Evolutionary conservation across 2,797 vertebrate genomes (phyloP).

Genomic region (Tenualosa ilisha): DNA sequence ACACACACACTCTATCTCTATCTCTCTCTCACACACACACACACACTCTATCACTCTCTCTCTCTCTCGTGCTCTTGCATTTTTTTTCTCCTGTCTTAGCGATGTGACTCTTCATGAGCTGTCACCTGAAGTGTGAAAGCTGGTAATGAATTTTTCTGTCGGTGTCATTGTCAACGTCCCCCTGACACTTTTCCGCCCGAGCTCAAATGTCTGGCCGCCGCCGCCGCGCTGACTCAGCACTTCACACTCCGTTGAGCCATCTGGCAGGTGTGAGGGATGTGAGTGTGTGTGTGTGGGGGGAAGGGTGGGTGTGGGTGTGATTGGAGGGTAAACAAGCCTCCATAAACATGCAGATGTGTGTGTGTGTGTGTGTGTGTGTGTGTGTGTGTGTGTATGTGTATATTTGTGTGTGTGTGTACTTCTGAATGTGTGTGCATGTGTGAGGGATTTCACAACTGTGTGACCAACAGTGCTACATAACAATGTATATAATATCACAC

Average conservation of each 20-base stretch:
- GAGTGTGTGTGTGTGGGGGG: not conserved
- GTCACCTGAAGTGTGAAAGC: not conserved
- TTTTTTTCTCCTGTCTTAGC: not conserved
- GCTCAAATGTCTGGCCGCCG: not conserved
- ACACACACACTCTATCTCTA: too few relatives aligned
- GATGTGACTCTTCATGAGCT: not conserved
- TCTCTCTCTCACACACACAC: not conserved
- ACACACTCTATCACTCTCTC: too few relatives aligned
- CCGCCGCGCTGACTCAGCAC: not conserved
- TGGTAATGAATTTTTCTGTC: not conserved
- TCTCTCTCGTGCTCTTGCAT: not conserved
- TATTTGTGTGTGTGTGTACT: not conserved
- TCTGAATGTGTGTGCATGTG: not conserved
- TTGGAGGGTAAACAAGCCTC: constrained; percentile 11
- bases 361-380: not conserved
- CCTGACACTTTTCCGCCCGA: not conserved
- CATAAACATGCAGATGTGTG: constrained; percentile 20
- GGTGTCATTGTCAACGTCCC: not conserved
- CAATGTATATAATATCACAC: not conserved
- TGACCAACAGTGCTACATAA: not conserved
- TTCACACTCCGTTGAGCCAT: not conserved
- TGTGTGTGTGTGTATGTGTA: not conserved
- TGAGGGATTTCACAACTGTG: not conserved
- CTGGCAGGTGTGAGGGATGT: not conserved
- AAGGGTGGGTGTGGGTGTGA: constrained; percentile 28